Percentiles rank a stretch among this genome's conserved stretches.
Evolutionary conservation across 2,113 vertebrate genomes (phyloP).

Genomic region (Gopherus evgoodei): DNA sequence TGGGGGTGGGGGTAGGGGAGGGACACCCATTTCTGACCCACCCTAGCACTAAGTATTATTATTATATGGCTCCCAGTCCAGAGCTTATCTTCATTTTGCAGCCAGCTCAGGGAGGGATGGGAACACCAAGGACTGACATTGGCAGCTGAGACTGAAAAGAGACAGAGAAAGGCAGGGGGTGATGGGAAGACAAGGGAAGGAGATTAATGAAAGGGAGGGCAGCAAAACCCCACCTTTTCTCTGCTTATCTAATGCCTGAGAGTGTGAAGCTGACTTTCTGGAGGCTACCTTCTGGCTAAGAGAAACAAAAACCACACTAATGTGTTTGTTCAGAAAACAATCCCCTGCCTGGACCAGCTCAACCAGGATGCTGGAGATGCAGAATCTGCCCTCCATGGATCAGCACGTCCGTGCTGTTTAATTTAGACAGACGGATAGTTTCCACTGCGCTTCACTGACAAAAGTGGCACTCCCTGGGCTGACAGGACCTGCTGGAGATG

Average conservation of each 20-base stretch:
- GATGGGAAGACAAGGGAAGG: not conserved
- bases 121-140: fast-evolving
- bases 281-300: not conserved
- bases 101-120: not conserved
- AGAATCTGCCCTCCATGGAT: not conserved
- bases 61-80: fast-evolving
- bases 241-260: not conserved
- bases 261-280: not conserved
- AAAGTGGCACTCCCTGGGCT: not conserved
- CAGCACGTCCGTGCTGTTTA: not conserved
- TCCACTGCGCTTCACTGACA: not conserved
- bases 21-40: fast-evolving
- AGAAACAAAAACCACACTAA: not conserved
- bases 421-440: not conserved
- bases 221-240: not conserved
- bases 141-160: not conserved
- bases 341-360: not conserved
- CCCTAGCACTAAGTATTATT: not conserved
- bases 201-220: not conserved
- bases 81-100: not conserved
- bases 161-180: fast-evolving
- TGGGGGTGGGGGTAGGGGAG: fast-evolving
- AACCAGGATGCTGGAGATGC: not conserved
- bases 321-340: conserved; percentile 29
- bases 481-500: not conserved